A percentile compares a stretch with the other conserved stretches of the same genome.
phyloP scores from a whole-genome alignment of 2,888 invertebrate genomes.

The Metopia argyrocephala region DNA sequence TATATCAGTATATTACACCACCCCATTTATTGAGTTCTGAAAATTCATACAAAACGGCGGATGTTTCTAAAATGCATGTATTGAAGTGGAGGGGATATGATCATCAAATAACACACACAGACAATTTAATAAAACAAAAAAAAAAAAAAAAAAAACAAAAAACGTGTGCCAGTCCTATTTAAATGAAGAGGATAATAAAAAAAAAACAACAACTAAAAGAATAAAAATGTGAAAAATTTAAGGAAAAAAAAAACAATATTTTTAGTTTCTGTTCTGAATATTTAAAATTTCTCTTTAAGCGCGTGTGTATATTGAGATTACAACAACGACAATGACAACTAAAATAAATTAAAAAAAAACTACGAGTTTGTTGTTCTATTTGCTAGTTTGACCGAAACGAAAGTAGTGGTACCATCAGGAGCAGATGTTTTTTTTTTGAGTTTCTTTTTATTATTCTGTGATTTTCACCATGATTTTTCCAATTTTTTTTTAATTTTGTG shows the following conservation, averaged over 20 bases:
- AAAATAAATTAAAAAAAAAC: not conserved
- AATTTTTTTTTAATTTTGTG: not conserved
- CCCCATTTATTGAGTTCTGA: too few relatives aligned
- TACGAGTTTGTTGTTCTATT: slow-evolving; percentile 62
- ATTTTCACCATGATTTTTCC: slow-evolving; percentile 30
- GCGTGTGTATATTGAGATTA: not conserved
- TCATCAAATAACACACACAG: not conserved
- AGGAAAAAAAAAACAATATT: slow-evolving; percentile 14
- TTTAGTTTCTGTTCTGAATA: not conserved
- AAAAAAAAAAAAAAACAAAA: not conserved
- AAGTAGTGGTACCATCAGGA: slow-evolving; percentile 75
- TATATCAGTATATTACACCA: too few relatives aligned
- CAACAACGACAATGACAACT: not conserved
- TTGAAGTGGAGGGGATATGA: too few relatives aligned
- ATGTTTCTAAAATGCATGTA: too few relatives aligned
- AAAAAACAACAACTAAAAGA: not conserved
- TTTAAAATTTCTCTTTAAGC: not conserved
- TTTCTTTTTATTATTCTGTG: slow-evolving; percentile 45
- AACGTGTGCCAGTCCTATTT: not conserved
- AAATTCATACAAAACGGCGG: too few relatives aligned
- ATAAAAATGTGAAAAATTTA: not conserved
- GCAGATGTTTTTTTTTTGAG: slow-evolving; percentile 73
- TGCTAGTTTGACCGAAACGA: slow-evolving; percentile 61
- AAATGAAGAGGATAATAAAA: not conserved
- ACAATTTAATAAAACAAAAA: not conserved